phyloP scores from a whole-genome alignment of 2,113 vertebrate genomes.

The Sitta europaea region DNA sequence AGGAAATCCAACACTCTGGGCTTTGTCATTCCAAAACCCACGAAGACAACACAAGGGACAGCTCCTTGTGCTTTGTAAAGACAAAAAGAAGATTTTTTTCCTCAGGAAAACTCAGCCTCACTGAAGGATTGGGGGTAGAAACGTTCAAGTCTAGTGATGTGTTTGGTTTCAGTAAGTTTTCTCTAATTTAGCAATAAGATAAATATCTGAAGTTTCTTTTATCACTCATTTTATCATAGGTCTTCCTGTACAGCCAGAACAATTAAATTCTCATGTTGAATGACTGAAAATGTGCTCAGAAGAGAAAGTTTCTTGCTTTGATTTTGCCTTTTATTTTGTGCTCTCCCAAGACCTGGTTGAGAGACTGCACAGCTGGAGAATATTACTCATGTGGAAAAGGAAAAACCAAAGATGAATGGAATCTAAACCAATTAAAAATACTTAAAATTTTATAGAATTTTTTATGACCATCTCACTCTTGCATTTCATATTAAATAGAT shows the following conservation, averaged over 20 bases:
- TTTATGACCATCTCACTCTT: neutral
- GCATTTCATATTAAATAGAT: neutral
- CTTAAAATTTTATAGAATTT: neutral
- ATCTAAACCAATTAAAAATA: neutral
- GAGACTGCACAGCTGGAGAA: neutral
- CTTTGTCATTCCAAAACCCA: neutral
- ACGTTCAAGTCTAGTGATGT: neutral
- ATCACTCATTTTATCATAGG: neutral
- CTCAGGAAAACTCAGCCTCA: neutral
- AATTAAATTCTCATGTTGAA: neutral
- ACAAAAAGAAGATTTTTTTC: neutral
- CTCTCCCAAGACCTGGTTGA: neutral
- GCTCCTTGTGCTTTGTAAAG: neutral
- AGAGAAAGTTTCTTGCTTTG: neutral
- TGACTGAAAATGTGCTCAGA: neutral
- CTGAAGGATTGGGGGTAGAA: neutral
- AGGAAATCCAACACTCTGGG: constrained; percentile 33
- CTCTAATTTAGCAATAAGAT: neutral
- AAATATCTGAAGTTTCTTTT: neutral
- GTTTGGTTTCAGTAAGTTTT: neutral
- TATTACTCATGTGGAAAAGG: neutral
- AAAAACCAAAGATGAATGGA: neutral
- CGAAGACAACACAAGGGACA: neutral
- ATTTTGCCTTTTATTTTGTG: neutral
- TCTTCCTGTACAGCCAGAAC: neutral